phyloP scores from a whole-genome alignment of 2,113 vertebrate genomes.

The Antennarius striatus region DNA sequence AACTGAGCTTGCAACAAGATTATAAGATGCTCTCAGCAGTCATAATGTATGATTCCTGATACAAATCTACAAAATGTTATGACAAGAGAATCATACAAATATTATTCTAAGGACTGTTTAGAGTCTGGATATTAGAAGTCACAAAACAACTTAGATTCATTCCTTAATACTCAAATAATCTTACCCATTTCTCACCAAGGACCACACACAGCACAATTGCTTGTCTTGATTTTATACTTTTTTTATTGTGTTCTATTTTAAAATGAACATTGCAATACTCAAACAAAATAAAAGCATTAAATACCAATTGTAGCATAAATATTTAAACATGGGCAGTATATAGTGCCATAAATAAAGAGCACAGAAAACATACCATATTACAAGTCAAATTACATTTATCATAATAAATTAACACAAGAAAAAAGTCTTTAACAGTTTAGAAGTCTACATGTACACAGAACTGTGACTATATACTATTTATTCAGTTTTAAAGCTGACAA shows the following conservation, averaged over 20 bases:
- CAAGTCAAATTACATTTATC: slow-evolving; percentile 1
- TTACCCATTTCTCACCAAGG: neutral
- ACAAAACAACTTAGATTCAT: neutral
- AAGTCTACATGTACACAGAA: slow-evolving; percentile 7
- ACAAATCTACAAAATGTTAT: neutral
- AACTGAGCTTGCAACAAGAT: neutral
- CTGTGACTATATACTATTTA: neutral
- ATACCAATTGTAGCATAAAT: neutral
- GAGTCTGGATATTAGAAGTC: neutral
- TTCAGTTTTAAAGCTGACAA: neutral
- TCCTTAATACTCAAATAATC: neutral
- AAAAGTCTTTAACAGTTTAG: neutral
- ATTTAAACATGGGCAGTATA: neutral
- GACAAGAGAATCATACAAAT: neutral
- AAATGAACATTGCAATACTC: neutral
- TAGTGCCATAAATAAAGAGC: neutral
- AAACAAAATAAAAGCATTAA: neutral
- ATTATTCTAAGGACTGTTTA: neutral
- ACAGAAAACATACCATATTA: neutral
- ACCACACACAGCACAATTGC: slow-evolving; percentile 3
- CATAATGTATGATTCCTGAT: neutral
- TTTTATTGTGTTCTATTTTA: neutral
- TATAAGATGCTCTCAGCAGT: neutral
- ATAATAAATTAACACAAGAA: slow-evolving; percentile 5
- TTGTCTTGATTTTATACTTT: neutral